phyloP scores from a whole-genome alignment of 2,888 invertebrate species.

The Caenorhabditis drosophilae region DNA sequence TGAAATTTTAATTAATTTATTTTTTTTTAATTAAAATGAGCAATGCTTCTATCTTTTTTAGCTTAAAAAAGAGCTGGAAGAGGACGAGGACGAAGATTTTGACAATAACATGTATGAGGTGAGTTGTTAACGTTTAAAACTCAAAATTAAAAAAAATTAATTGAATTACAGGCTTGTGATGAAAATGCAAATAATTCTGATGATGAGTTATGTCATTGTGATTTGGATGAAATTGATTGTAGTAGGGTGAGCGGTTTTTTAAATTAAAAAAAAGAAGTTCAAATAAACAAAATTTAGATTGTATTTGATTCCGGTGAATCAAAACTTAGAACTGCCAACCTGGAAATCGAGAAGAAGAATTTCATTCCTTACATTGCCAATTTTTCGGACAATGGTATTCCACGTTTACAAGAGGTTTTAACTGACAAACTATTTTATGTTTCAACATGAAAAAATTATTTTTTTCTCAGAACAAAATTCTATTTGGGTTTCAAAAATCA shows the following conservation, averaged over 20 bases:
- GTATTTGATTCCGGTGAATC: constrained; percentile 13
- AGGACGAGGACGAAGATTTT: constrained; percentile 6
- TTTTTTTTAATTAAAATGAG: constrained; percentile 14
- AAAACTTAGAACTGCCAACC: constrained; percentile 9
- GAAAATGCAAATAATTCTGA: constrained; percentile 5
- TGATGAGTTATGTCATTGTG: constrained; percentile 32
- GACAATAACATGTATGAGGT: constrained; percentile 1
- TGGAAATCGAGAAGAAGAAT: constrained; percentile 17
- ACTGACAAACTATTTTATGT: too few species aligned
- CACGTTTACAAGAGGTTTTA: constrained; percentile 14
- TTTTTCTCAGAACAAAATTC: constrained; percentile 35
- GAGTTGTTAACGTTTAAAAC: not conserved
- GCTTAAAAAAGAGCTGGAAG: not conserved
- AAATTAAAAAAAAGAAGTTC: too few species aligned
- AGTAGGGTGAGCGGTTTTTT: too few species aligned
- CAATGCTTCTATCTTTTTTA: constrained; percentile 3
- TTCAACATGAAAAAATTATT: not conserved
- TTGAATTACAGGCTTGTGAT: too few species aligned
- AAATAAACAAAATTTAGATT: too few species aligned
- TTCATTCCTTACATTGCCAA: constrained; percentile 28
- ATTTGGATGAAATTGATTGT: constrained; percentile 32
- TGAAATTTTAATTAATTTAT: not conserved
- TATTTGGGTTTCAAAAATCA: constrained; percentile 29
- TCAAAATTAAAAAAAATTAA: too few species aligned
- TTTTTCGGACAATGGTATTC: constrained; percentile 36